A percentile compares a stretch with the other conserved stretches of the same genome.
phyloP scores from a whole-genome alignment of 2,888 invertebrate genomes.

The Andrena trimmerana region DNA sequence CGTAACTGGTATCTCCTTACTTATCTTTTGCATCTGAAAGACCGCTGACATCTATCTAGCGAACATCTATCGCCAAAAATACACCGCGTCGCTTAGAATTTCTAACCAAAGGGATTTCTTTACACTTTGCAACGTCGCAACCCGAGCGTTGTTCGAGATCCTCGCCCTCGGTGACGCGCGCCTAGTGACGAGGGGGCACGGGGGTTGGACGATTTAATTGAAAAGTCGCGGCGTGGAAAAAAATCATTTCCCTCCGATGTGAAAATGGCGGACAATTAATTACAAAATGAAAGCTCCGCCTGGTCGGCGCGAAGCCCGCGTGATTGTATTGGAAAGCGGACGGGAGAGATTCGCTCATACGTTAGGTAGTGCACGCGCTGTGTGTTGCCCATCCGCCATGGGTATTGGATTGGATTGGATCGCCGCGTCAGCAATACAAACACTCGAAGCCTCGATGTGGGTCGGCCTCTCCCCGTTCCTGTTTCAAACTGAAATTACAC shows the following conservation, averaged over 20 bases:
- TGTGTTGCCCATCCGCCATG: constrained; percentile 70
- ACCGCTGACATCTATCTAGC: neutral
- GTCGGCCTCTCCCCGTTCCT: constrained; percentile 80
- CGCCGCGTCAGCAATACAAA: constrained; percentile 85
- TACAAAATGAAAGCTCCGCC: constrained; percentile 60
- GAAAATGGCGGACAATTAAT: constrained; percentile 60
- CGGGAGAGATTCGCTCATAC: constrained; percentile 63
- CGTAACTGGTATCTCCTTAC: neutral
- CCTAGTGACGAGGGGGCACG: neutral
- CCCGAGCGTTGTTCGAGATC: neutral
- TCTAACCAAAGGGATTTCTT: too few species aligned
- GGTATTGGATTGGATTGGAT: constrained; percentile 84
- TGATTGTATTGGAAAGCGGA: constrained; percentile 67
- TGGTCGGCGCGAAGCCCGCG: constrained; percentile 42
- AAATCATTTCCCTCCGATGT: constrained; percentile 45
- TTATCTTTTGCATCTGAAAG: neutral
- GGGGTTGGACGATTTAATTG: constrained; percentile 35
- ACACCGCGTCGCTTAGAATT: too few species aligned
- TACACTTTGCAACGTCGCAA: neutral
- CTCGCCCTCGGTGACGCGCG: neutral
- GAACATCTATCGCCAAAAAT: neutral
- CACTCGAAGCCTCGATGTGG: constrained; percentile 84
- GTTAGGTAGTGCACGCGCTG: constrained; percentile 52
- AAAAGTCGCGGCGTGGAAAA: constrained; percentile 25
- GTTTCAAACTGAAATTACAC: constrained; percentile 84